Percentiles rank a stretch among this genome's conserved stretches.
These are phyloP conservation scores for Palythoa caribaeorum DNA, from an alignment of 92 coral and sea anemone species.

Conservation along the genomic window DNA sequence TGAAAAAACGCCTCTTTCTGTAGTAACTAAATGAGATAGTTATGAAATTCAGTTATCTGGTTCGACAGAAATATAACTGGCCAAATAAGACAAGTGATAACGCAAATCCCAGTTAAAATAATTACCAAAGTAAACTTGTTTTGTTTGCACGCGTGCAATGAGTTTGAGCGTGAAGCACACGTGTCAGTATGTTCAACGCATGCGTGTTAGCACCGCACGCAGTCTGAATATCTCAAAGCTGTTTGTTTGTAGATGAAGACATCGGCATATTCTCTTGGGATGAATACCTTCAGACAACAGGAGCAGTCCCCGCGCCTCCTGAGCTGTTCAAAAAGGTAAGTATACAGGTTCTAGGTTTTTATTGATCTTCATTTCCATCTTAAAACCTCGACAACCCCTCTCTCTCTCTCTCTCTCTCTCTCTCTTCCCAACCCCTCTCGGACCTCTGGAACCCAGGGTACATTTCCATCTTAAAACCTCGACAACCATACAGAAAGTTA, in stretches of 20 bases:
- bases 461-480: neutral
- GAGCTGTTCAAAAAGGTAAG: conserved; percentile 84
- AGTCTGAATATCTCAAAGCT: neutral
- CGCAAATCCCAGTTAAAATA: too few species aligned
- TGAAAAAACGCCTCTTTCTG: too few species aligned
- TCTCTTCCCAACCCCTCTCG: too few species aligned
- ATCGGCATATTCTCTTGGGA: conserved; percentile 94
- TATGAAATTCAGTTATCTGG: too few species aligned
- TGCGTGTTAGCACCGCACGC: neutral
- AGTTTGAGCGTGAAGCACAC: neutral
- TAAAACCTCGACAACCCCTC: neutral
- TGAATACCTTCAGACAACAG: conserved; percentile 88
- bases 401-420: neutral
- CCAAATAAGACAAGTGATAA: too few species aligned
- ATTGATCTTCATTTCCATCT: neutral
- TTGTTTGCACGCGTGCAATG: too few species aligned
- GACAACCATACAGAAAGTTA: neutral
- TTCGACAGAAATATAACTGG: too few species aligned
- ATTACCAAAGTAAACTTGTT: too few species aligned
- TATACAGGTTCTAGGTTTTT: neutral
- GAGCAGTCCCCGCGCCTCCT: conserved; percentile 76
- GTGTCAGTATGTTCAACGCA: conserved; percentile 36
- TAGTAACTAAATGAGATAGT: too few species aligned
- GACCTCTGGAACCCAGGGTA: neutral
- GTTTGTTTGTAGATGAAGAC: conserved; percentile 82